Base-by-base conservation (phyloP, 1,140 invertebrate genomes). In the Lordiphosa mommai region DNA sequence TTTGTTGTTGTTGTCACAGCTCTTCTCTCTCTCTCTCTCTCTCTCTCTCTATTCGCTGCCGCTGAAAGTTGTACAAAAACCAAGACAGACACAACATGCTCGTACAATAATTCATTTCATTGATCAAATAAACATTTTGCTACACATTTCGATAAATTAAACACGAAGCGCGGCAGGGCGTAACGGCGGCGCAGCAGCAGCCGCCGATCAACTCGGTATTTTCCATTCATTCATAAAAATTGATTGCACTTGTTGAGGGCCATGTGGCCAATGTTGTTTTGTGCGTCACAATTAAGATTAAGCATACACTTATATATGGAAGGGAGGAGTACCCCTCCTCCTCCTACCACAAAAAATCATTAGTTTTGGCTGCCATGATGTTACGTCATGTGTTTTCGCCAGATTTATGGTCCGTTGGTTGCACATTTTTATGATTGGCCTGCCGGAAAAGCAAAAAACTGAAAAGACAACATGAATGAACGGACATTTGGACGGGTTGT, bases 131-230 rank as follows among this genome's bases (percentile, higher is more conserved):
- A 82, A 82, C 77, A 82, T 82, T 27, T 82, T 77, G 56, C 77
- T 72, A 84, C 51, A 80, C 76, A 82, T 85, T 84, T 82, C 68
- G 64, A 82, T 84, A 82, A 82, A 82, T 82, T 84, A 72, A 84
- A 84, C 71, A 61, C 67, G 50, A 47, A 7, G 49, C 55, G 56
- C 70, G 55, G 60, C 76, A 74, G 74, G 64, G 74, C 64, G 63
- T 68, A 77, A 48, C 67, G 38, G 41, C 58, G 53, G 57, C 59
- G 32, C 13, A 46, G 50, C 47, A 70, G 41, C 51, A 56, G 47
- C 50, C 40, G 51, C 61, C 33, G 53, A 72, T 79, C 59, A 52
- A 68, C 56, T 57, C 59, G 47, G 58, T 55, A 40, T 47, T 65
- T 61, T 72, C 64, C 68, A 84, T 84, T 80, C 76, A 80, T 80